These are phyloP conservation scores for Zapornia atra DNA, from an alignment of 2,113 vertebrate genomes.

Conservation along the genomic window DNA sequence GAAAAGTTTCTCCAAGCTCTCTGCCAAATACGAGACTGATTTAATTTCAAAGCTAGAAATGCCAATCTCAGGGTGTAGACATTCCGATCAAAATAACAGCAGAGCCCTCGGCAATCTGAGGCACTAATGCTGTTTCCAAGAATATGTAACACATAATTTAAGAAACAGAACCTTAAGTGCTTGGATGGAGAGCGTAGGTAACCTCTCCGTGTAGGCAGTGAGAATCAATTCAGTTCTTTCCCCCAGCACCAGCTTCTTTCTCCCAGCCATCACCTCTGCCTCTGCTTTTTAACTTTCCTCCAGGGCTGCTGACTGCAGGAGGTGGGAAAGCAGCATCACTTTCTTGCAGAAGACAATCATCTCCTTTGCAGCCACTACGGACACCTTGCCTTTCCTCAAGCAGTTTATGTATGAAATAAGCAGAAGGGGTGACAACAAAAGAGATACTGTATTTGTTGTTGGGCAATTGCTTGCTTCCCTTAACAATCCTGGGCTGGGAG, in stretches of 20 bases:
- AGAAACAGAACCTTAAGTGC: not conserved
- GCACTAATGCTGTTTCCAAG: not conserved
- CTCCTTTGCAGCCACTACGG: not conserved
- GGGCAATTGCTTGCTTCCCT: not conserved
- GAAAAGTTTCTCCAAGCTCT: not conserved
- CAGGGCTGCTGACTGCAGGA: not conserved
- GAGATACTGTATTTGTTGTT: not conserved
- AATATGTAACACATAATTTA: not conserved
- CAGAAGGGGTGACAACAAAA: not conserved
- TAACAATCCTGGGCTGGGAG: not conserved
- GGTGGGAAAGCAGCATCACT: not conserved
- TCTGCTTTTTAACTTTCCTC: not conserved
- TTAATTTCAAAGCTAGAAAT: slow-evolving; percentile 16
- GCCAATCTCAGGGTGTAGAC: not conserved
- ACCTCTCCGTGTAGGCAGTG: not conserved
- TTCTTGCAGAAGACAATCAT: not conserved
- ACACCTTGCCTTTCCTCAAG: not conserved
- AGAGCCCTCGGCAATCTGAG: not conserved
- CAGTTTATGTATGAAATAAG: not conserved
- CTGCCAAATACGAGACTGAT: not conserved
- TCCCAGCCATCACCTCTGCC: not conserved
- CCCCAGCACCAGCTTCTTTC: not conserved
- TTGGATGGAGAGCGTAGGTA: not conserved
- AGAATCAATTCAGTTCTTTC: not conserved
- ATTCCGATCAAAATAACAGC: not conserved